phyloP scores from a whole-genome alignment of 2,797 vertebrate species.

The Acipenser transmontanus region DNA sequence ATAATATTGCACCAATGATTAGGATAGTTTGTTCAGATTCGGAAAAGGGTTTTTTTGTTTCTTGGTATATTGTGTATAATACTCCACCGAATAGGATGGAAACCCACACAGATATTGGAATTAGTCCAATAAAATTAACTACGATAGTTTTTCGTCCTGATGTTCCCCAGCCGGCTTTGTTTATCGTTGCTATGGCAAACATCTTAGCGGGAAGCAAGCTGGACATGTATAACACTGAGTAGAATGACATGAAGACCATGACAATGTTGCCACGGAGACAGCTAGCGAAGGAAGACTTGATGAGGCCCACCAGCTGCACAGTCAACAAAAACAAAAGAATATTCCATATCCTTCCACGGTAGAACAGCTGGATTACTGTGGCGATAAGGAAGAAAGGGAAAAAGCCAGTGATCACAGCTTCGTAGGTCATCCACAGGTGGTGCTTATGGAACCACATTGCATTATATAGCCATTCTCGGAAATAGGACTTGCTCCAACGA shows the following conservation, averaged over 20 bases:
- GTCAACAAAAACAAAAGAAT: slow-evolving; percentile 94
- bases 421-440: slow-evolving; percentile 98
- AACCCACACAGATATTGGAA: slow-evolving; percentile 97
- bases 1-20: slow-evolving; percentile 86
- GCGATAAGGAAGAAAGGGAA: slow-evolving; percentile 98
- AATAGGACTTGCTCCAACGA: slow-evolving; percentile 97
- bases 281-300: slow-evolving; percentile 94
- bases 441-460: slow-evolving; percentile 99
- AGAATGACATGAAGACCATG: slow-evolving; percentile 99
- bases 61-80: slow-evolving; percentile 85
- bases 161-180: slow-evolving; percentile 97
- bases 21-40: slow-evolving; percentile 88
- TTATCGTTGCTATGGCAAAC: slow-evolving; percentile 97
- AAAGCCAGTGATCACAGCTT: slow-evolving; percentile 97
- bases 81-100: slow-evolving; percentile 90
- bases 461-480: slow-evolving; percentile 98
- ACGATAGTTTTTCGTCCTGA: slow-evolving; percentile 98
- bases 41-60: slow-evolving; percentile 88
- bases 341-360: slow-evolving; percentile 95
- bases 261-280: slow-evolving; percentile 94
- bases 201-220: slow-evolving; percentile 98
- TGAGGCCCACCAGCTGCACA: slow-evolving; percentile 91
- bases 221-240: slow-evolving; percentile 98
- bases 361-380: slow-evolving; percentile 96
- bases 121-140: slow-evolving; percentile 92